phyloP scores from a whole-genome alignment of 1,140 invertebrate genomes.

The Drosophila parabipectinata region DNA sequence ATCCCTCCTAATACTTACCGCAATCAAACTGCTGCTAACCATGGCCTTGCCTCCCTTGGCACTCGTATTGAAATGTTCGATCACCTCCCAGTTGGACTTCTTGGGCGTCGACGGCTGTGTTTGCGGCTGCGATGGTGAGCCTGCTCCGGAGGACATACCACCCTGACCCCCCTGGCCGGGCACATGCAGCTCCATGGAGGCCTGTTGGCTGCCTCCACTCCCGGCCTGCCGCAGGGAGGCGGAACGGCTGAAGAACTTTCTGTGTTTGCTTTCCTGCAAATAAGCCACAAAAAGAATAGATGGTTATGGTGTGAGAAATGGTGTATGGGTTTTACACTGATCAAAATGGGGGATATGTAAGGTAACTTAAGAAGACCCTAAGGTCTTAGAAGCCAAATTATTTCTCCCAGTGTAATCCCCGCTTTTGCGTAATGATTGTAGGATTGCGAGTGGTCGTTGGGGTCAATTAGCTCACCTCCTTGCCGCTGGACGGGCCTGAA shows the following conservation, averaged over 20 bases:
- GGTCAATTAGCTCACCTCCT: slow-evolving; percentile 74
- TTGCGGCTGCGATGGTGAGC: slow-evolving; percentile 75
- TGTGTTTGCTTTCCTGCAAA: slow-evolving; percentile 54
- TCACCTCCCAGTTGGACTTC: slow-evolving; percentile 95
- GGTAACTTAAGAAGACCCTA: too few species aligned
- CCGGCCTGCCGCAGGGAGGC: slow-evolving; percentile 80
- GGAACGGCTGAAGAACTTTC: slow-evolving; percentile 80
- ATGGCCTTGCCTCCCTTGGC: slow-evolving; percentile 84
- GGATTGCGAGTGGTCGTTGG: slow-evolving; percentile 5
- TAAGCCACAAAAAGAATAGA: slow-evolving; percentile 4
- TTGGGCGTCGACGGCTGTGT: slow-evolving; percentile 87
- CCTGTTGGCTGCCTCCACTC: slow-evolving; percentile 55
- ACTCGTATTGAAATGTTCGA: slow-evolving; percentile 90
- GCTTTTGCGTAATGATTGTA: slow-evolving; percentile 35
- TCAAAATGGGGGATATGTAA: neutral
- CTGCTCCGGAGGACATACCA: slow-evolving; percentile 39
- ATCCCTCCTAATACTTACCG: slow-evolving; percentile 83
- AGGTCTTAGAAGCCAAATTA: too few species aligned
- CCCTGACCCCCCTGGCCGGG: slow-evolving; percentile 56
- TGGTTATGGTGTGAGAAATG: neutral
- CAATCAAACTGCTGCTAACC: slow-evolving; percentile 85
- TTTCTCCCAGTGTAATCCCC: neutral
- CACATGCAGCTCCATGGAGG: slow-evolving; percentile 79
- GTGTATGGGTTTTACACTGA: slow-evolving; percentile 1
- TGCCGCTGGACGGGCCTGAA: slow-evolving; percentile 43